Evolutionary conservation across 92 coral and sea anemone species (phyloP), one percentile per base, ranked within the genome.

Genomic region (Porites evermanni): DNA sequence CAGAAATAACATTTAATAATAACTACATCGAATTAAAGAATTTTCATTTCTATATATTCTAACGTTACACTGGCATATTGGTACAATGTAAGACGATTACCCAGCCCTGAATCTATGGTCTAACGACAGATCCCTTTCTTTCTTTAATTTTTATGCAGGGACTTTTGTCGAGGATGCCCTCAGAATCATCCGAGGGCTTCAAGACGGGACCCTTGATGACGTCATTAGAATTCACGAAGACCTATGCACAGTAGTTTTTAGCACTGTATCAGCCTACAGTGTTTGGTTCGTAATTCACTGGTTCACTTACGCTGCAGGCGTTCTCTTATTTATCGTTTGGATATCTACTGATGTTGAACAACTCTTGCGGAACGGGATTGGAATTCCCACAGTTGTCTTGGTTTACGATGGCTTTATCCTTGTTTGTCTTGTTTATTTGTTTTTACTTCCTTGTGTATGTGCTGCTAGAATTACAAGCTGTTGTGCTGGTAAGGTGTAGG

Each of bases 221-320:
- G 17, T 88, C 59, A 67, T 93, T 7, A 58, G 67, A 38, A 87
- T 82, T 61, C 96, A 93, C 80, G 96, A 90, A 61, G 90, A 90
- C 18, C 91, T 93, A 38, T 90, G 96, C 53, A 67, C 47, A 12
- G 79, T 90, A 23, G 96, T 93, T 24, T 74, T 84, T 5, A 80
- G 91, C 29, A 93, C 96, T 11, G 96, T 93, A n/a, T 88, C 87
- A 51, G 90, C 96, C 7, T 91, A 80, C 67, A 91, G 92, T 26
- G 85, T 89, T 0, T 93, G 96, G 96, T 93, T 93, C 51, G 92
- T 93, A 4, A n/a, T 91, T 47, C 96, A 93, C 81, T 93, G 96
- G 96, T 70, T 93, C 38, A 67, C 83, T 61, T 93, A 90, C 67
- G 96, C 94, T n/a, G 58, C 81, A 16, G 89, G 92, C 19, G 78